Evolutionary conservation across 30 jellyfish, hydroid and myxozoan species (phyloP).

Genomic region (Calvadosia cruxmelitensis): DNA sequence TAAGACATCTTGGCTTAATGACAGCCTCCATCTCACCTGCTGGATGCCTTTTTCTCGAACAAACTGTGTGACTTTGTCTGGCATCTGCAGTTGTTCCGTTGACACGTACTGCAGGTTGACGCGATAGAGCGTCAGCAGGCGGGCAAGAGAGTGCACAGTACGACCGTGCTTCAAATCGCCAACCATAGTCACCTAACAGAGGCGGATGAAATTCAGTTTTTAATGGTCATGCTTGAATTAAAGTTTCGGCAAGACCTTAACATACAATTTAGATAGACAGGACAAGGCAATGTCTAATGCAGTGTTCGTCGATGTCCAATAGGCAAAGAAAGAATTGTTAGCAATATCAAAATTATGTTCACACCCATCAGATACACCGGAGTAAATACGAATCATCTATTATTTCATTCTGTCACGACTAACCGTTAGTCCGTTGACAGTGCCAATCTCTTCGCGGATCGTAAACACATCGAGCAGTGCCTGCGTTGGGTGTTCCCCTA

Average conservation of each 20-base stretch:
- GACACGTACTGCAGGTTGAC: constrained; percentile 82
- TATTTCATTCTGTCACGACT: too few species aligned
- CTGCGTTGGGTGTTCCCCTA: constrained; percentile 99
- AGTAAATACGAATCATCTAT: not conserved
- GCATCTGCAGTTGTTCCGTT: constrained; percentile 77
- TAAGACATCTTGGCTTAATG: not conserved
- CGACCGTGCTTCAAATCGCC: constrained; percentile 96
- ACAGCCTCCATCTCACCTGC: constrained; percentile 31
- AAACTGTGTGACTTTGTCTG: constrained; percentile 51
- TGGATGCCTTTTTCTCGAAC: constrained; percentile 44
- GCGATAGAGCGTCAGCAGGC: constrained; percentile 69
- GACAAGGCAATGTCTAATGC: too few species aligned
- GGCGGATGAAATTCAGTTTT: not conserved
- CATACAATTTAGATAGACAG: too few species aligned
- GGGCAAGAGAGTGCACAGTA: constrained; percentile 93
- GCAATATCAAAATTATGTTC: not conserved
- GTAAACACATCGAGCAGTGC: constrained; percentile 89
- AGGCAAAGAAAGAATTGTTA: not conserved
- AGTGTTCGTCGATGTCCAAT: too few species aligned
- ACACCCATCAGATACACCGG: not conserved
- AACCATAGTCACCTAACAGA: constrained; percentile 84
- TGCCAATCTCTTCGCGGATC: constrained; percentile 91
- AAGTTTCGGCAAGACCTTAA: not conserved
- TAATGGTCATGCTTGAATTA: not conserved
- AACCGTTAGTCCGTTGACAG: constrained; percentile 95